Percentiles rank a stretch among this genome's conserved stretches.
Evolutionary conservation across 2,113 vertebrate species (phyloP).

Genomic region (Ptilorrhoa leucosticta): DNA sequence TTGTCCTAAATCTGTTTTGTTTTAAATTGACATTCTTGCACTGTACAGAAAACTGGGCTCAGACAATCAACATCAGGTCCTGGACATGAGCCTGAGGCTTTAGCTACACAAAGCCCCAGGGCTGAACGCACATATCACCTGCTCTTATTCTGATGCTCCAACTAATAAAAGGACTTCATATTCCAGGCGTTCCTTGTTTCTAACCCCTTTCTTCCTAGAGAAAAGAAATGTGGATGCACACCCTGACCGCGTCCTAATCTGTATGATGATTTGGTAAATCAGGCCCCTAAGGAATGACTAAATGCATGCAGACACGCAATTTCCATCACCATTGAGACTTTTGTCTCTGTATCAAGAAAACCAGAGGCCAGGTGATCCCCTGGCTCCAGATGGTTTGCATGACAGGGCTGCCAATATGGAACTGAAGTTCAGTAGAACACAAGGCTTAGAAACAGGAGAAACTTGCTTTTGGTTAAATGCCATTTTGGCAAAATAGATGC

Average conservation of each 20-base stretch:
- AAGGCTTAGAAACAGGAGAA: background rate
- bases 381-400: background rate
- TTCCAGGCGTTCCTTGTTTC: background rate
- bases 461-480: background rate
- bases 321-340: background rate
- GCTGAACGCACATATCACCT: fast-evolving
- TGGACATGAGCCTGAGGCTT: background rate
- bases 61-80: background rate
- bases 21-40: background rate
- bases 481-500: background rate
- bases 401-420: background rate
- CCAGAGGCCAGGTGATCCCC: background rate
- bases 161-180: background rate
- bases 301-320: background rate
- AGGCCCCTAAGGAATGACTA: background rate
- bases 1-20: background rate
- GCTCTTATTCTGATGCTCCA: background rate
- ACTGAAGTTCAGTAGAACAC: background rate
- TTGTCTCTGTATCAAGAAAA: background rate
- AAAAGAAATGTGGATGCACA: background rate
- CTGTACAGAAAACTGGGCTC: background rate
- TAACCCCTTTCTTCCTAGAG: background rate
- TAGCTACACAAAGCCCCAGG: background rate
- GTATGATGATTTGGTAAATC: background rate
- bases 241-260: background rate